These are phyloP conservation scores for Hipparchia semele DNA, from an alignment of 2,888 invertebrate genomes.

Conservation along the genomic window DNA sequence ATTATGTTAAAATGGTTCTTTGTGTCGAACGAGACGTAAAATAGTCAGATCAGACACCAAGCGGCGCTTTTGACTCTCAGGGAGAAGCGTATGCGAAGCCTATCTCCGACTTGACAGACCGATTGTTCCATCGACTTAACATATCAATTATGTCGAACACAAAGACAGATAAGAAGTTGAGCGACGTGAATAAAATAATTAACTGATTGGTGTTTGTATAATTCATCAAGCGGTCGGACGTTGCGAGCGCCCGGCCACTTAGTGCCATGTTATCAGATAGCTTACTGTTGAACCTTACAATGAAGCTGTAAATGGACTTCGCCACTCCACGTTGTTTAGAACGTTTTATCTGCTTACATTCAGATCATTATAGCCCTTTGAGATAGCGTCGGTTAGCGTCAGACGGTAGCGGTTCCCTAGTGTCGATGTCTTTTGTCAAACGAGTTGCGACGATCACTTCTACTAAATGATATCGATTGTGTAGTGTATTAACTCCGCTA, in stretches of 20 bases:
- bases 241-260: slow-evolving; percentile 70
- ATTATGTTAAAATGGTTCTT: slow-evolving; percentile 74
- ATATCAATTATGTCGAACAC: slow-evolving; percentile 81
- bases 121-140: slow-evolving; percentile 80
- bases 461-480: slow-evolving; percentile 20
- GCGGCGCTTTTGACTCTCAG: slow-evolving; percentile 45
- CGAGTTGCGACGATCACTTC: slow-evolving; percentile 9
- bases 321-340: slow-evolving; percentile 54
- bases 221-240: slow-evolving; percentile 72
- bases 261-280: slow-evolving; percentile 72
- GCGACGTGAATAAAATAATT: slow-evolving; percentile 82
- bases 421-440: slow-evolving; percentile 27
- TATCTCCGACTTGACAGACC: slow-evolving; percentile 65
- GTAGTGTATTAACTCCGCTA: neutral
- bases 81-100: slow-evolving; percentile 41
- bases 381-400: slow-evolving; percentile 21
- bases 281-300: slow-evolving; percentile 61
- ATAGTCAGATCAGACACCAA: slow-evolving; percentile 48
- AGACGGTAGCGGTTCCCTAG: slow-evolving; percentile 14
- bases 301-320: slow-evolving; percentile 69
- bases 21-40: slow-evolving; percentile 61
- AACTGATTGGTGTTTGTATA: slow-evolving; percentile 82
- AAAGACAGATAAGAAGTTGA: slow-evolving; percentile 76
- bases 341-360: slow-evolving; percentile 30
- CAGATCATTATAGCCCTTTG: slow-evolving; percentile 26